Conservation (phyloP, 2,797 vertebrate species). For the Avahi laniger region DNA sequence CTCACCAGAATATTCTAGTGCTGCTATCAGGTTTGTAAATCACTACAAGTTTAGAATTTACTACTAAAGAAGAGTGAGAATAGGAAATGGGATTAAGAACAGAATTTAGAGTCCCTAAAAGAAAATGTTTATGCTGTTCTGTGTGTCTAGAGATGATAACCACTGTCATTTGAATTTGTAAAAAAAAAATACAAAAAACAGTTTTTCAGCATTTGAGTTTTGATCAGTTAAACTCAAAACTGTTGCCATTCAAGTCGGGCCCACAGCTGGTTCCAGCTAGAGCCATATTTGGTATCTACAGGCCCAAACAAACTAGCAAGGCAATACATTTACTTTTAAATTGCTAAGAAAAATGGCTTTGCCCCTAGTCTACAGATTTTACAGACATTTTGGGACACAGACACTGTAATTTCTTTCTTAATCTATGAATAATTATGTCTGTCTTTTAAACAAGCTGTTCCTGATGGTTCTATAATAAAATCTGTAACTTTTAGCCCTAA, state of each 20-base stretch:
- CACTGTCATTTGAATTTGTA: background rate
- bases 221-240: background rate
- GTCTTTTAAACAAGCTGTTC: slow-evolving; percentile 7
- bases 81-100: background rate
- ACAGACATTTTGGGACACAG: background rate
- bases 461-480: slow-evolving; percentile 23
- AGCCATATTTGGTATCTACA: background rate
- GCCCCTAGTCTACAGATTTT: background rate
- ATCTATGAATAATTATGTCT: slow-evolving; percentile 18
- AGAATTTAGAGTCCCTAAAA: background rate
- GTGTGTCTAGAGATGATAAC: background rate
- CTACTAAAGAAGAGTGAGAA: background rate
- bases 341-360: background rate
- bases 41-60: background rate
- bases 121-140: background rate
- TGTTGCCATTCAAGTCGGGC: background rate
- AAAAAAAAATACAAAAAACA: background rate
- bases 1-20: background rate
- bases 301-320: background rate
- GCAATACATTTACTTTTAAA: background rate
- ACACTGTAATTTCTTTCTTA: slow-evolving; percentile 12
- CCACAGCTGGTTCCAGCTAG: background rate
- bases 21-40: background rate
- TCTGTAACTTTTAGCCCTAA: background rate
- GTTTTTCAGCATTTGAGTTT: background rate